These are phyloP conservation scores for Cheirogaleus major DNA, from an alignment of 2,797 vertebrate genomes.

Conservation along the genomic window DNA sequence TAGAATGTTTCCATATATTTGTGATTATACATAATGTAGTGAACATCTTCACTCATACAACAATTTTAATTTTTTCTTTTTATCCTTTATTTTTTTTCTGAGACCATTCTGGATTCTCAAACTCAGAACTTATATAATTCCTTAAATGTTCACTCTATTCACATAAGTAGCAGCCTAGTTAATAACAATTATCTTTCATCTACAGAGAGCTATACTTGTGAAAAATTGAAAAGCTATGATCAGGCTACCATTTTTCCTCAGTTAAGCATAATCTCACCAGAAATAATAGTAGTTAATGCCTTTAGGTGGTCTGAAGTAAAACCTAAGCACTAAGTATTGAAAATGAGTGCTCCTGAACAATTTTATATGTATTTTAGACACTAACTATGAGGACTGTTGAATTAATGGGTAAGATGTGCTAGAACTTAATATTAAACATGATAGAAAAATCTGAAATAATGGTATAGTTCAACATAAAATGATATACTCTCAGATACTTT, in stretches of 20 bases:
- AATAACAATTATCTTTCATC: slow-evolving; percentile 51
- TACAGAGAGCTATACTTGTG: background rate
- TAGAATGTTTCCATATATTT: background rate
- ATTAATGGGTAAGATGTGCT: background rate
- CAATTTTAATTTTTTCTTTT: background rate
- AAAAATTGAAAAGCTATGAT: slow-evolving; percentile 51
- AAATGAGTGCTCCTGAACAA: background rate
- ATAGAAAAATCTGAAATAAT: slow-evolving; percentile 26
- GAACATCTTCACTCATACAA: background rate
- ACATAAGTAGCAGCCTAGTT: slow-evolving; percentile 12
- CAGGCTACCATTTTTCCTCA: slow-evolving; percentile 41
- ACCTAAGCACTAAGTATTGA: background rate
- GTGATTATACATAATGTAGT: background rate
- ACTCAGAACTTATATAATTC: slow-evolving; percentile 4
- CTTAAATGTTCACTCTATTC: background rate
- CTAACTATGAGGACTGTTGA: background rate
- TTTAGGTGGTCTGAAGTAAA: slow-evolving; percentile 16
- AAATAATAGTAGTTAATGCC: slow-evolving; percentile 40
- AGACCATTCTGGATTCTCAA: slow-evolving; percentile 25
- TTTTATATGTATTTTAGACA: slow-evolving; percentile 24
- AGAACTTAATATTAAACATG: background rate
- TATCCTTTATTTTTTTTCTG: slow-evolving; percentile 19
- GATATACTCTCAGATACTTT: background rate
- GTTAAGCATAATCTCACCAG: slow-evolving; percentile 44
- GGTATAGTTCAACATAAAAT: background rate